phyloP scores from a whole-genome alignment of 2,113 vertebrate genomes.

The Rousettus leschenaultii region DNA sequence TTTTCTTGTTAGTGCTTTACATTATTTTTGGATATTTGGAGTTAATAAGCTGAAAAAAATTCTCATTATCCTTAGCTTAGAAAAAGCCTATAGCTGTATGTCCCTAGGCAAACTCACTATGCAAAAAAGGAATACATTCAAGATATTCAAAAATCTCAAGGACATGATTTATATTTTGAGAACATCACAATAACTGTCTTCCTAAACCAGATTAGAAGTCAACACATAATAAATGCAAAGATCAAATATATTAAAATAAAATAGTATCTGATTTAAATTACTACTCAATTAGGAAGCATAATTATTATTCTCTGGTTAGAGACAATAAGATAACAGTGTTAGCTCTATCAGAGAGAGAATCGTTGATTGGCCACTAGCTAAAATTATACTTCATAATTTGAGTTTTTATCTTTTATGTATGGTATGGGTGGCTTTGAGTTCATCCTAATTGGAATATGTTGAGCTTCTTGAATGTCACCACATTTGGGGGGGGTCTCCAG shows the following conservation, averaged over 20 bases:
- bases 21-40: too few species aligned
- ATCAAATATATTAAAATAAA: constrained; percentile 66
- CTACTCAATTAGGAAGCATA: constrained; percentile 22
- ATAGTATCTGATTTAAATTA: constrained; percentile 47
- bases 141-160: constrained; percentile 38
- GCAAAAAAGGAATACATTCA: background rate
- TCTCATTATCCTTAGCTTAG: too few species aligned
- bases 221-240: constrained; percentile 48
- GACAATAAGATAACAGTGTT: background rate
- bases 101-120: background rate
- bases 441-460: background rate
- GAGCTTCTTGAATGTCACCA: background rate
- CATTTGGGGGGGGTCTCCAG: background rate
- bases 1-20: too few species aligned
- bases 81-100: background rate
- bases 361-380: background rate
- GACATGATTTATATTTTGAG: constrained; percentile 21
- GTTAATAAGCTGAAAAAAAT: too few species aligned
- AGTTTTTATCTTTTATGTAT: background rate
- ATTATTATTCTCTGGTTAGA: constrained; percentile 21
- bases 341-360: background rate
- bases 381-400: background rate
- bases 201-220: constrained; percentile 41
- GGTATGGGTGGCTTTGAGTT: background rate
- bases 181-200: constrained; percentile 44